Evolutionary conservation across 2,888 invertebrate genomes (phyloP).

Genomic region (Cosmopolites sordidus): DNA sequence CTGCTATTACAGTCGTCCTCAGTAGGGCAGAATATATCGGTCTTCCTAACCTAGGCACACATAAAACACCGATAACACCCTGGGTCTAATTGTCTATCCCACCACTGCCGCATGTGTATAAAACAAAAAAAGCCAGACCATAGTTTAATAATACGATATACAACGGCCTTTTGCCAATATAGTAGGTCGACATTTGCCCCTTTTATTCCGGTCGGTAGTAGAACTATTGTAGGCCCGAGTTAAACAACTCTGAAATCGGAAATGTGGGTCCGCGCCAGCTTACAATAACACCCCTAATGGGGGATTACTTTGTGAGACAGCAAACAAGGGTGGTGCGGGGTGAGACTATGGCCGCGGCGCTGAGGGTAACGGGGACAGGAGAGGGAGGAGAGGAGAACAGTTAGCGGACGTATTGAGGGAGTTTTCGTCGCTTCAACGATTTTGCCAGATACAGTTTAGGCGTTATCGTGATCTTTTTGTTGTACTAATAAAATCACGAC

Average conservation of each 20-base stretch:
- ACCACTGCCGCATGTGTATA: no score
- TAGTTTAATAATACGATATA: no score
- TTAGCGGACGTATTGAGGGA: not conserved
- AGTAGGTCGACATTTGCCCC: not conserved
- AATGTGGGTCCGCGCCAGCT: conserved; percentile 26
- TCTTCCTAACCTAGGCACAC: no score
- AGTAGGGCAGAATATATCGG: no score
- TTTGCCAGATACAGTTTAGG: no score
- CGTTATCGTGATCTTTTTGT: no score
- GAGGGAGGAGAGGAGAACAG: conserved; percentile 34
- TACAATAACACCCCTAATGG: conserved; percentile 35
- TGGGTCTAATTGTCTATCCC: no score
- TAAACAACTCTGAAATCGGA: conserved; percentile 23
- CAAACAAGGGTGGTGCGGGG: conserved; percentile 29
- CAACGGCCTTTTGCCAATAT: not conserved
- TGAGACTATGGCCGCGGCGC: conserved; percentile 15
- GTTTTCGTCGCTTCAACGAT: not conserved
- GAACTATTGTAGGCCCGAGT: conserved; percentile 11
- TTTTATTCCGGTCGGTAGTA: no score
- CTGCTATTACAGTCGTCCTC: no score
- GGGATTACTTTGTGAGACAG: conserved; percentile 36
- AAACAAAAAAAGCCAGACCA: no score
- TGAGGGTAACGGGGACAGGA: conserved; percentile 19
- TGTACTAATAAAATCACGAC: no score
- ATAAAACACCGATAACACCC: no score